Conservation (phyloP, 2,888 invertebrate species). For the Pharmacophagus antenor region DNA sequence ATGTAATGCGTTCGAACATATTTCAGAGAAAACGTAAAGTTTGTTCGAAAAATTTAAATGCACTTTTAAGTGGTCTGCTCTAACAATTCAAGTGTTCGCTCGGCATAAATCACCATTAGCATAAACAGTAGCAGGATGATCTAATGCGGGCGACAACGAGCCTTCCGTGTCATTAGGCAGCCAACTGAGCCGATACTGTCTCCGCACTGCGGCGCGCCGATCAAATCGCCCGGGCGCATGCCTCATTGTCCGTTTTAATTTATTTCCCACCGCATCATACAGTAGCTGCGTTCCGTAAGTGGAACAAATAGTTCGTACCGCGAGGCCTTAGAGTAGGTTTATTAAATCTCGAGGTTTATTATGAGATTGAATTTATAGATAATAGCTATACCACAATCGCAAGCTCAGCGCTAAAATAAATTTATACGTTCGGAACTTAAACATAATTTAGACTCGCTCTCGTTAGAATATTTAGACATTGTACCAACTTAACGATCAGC, state of each 20-base stretch:
- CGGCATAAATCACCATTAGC: slow-evolving; percentile 31
- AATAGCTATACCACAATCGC: neutral
- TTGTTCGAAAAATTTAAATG: neutral
- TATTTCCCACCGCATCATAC: slow-evolving; percentile 17
- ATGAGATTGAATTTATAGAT: slow-evolving; percentile 11
- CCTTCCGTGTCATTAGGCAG: slow-evolving; percentile 66
- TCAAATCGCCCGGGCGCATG: slow-evolving; percentile 37
- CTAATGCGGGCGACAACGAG: slow-evolving; percentile 44
- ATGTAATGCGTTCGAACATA: too few species aligned
- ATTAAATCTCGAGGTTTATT: neutral
- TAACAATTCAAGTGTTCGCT: neutral
- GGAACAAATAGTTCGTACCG: neutral
- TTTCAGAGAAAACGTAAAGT: too few species aligned
- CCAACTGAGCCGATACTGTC: slow-evolving; percentile 18
- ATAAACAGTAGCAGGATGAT: slow-evolving; percentile 43
- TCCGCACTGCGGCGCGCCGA: slow-evolving; percentile 28
- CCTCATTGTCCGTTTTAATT: slow-evolving; percentile 35
- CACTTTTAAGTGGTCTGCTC: neutral
- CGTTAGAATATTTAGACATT: too few species aligned
- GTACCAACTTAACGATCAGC: too few species aligned
- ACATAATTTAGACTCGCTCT: too few species aligned
- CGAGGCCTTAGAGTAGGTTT: neutral
- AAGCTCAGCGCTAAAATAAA: too few species aligned
- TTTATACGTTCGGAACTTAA: too few species aligned
- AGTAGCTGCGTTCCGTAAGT: neutral